Evolutionary conservation across 64 coral and sea anemone species (phyloP), one percentile per base, ranked within the genome.

Genomic region (Trachythela sp.): DNA sequence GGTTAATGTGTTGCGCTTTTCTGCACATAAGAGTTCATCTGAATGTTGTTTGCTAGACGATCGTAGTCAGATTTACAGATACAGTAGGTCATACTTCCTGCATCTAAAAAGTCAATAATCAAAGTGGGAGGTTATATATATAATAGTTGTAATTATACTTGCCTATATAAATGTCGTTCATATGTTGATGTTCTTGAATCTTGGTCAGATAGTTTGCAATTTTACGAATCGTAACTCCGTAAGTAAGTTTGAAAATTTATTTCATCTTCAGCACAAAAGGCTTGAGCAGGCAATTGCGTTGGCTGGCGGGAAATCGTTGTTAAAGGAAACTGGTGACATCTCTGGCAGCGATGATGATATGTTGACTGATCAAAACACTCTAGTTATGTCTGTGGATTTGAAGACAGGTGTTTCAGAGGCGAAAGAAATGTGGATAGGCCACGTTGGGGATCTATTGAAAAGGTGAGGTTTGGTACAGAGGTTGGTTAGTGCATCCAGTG

Each of bases 371-470:
- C 34, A 70, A 42, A 58, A 87, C 22, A 90, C 75, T 4, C 92
- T 90, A 80, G 89, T 99, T 8, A 99, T 99, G 93, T 94, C 94
- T 89, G 52, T 99, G 37, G 96, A 99, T 51, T 56, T 43, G 7
- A 99, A 99, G 72, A 22, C 48, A 59, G 71, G 86, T 35, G 50
- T 93, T 8, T 10, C 84, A 38, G 91, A 90, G 11, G 89, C 64
- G 70, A 92, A 93, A 56, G 85, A 99, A 30, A 39, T 18, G 11
- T 99, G 89, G 88, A 77, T 99, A 54, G 88, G 70, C 42, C 86
- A 94, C 68, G 83, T 94, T 29, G 84, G 88, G 60, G 96, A 94
- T 77, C 56, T 80, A 8, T 84, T 99, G 86, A 92, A 58, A 77
- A 99, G 91, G 96, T 99, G 77, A 13, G 70, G 48, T 45, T 0